Conservation (phyloP, 2,888 invertebrate genomes). For the Phasia obesa region DNA sequence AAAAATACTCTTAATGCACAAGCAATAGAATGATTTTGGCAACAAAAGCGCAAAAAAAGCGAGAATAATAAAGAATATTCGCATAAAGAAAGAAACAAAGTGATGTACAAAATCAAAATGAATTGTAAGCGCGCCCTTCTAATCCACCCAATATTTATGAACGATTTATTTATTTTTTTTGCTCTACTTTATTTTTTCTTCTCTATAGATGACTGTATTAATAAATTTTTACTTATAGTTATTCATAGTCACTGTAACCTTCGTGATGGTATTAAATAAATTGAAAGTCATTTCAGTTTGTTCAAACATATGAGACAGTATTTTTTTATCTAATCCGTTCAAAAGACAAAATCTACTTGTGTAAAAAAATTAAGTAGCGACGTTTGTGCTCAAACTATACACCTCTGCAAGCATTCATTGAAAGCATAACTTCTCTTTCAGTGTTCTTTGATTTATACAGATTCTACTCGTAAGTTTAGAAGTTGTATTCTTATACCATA, state of each 20-base stretch:
- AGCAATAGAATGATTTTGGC: conserved; percentile 54
- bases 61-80: conserved; percentile 17
- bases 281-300: conserved; percentile 15
- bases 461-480: too few species aligned
- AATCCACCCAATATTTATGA: conserved; percentile 64
- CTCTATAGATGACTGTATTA: conserved; percentile 46
- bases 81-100: conserved; percentile 35
- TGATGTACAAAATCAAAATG: conserved; percentile 56
- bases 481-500: too few species aligned
- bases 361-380: too few species aligned
- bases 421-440: too few species aligned
- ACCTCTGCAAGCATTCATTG: too few species aligned
- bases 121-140: conserved; percentile 63
- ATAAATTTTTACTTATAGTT: conserved; percentile 66
- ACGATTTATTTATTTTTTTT: conserved; percentile 10
- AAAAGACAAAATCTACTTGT: too few species aligned
- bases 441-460: too few species aligned
- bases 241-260: conserved; percentile 71
- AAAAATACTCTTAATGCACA: conserved; percentile 48
- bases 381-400: too few species aligned
- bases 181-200: conserved; percentile 14
- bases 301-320: background rate
- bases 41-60: conserved; percentile 48
- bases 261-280: background rate
- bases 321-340: too few species aligned